Conservation (phyloP, 2,113 vertebrate genomes). For the Lepisosteus oculatus region DNA sequence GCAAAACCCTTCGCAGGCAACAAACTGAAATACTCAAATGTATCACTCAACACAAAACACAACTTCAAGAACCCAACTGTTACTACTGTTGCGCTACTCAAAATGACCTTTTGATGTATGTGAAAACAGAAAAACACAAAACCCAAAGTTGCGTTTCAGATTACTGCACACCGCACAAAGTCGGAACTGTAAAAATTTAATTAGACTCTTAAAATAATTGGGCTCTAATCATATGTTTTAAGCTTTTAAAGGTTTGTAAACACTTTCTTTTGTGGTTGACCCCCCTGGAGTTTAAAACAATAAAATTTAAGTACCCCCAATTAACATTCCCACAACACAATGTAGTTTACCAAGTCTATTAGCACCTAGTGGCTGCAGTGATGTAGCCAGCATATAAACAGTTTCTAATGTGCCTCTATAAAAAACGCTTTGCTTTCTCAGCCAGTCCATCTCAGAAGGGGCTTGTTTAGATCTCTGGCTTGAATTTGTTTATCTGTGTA, state of each 20-base stretch:
- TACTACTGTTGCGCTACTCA: no score
- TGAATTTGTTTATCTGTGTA: no score
- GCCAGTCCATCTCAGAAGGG: constrained; percentile 11
- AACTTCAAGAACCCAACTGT: no score
- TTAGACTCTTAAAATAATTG: constrained; percentile 24
- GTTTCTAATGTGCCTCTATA: constrained; percentile 37
- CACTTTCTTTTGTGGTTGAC: constrained; percentile 35
- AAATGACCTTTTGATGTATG: no score
- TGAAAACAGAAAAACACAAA: no score
- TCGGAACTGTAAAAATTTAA: constrained; percentile 23
- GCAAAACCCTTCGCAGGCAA: no score
- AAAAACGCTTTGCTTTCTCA: constrained; percentile 27
- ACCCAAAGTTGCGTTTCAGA: neutral
- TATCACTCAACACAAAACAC: no score
- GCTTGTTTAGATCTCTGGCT: neutral
- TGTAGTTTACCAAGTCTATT: constrained; percentile 34
- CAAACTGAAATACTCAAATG: no score
- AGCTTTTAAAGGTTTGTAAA: constrained; percentile 42
- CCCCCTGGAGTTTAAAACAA: constrained; percentile 34
- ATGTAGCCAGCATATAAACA: constrained; percentile 36
- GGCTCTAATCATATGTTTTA: constrained; percentile 23
- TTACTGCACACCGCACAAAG: neutral
- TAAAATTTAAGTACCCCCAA: constrained; percentile 47
- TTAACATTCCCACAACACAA: constrained; percentile 26
- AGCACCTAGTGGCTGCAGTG: constrained; percentile 39